phyloP scores from a whole-genome alignment of 2,113 vertebrate species.

The Solea senegalensis region DNA sequence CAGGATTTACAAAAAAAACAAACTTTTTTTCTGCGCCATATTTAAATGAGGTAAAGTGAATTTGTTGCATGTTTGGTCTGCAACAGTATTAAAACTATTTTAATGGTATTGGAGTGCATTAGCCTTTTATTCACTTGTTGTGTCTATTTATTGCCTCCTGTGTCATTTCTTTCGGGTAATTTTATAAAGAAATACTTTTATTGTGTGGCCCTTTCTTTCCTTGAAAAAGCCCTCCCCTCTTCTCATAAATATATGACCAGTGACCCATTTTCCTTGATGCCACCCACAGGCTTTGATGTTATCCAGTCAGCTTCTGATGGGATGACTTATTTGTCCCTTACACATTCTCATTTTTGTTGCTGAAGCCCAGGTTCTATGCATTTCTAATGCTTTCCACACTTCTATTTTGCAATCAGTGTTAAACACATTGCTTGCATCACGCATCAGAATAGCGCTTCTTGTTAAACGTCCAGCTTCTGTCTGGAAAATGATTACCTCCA shows the following conservation, averaged over 20 bases:
- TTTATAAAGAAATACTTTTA: conserved; percentile 79
- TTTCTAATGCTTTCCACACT: conserved; percentile 4
- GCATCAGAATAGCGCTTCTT: conserved; percentile 4
- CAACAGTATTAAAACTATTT: conserved; percentile 99
- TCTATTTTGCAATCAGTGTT: conserved; percentile 9
- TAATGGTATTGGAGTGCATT: conserved; percentile 99
- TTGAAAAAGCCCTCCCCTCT: conserved; percentile 28
- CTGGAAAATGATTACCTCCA: conserved; percentile 6
- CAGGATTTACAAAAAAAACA: conserved; percentile 62
- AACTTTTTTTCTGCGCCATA: conserved; percentile 67
- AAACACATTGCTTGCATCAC: conserved; percentile 15
- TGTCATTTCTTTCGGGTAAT: conserved; percentile 99
- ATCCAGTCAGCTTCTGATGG: conserved; percentile 18
- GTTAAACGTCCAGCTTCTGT: conserved; percentile 16
- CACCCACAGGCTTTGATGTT: conserved; percentile 34
- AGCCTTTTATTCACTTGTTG: conserved; percentile 99
- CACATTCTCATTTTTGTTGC: conserved; percentile 15
- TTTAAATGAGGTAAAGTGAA: conserved; percentile 86
- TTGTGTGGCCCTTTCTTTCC: conserved; percentile 65
- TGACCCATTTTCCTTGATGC: conserved; percentile 23
- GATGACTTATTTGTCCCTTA: background rate
- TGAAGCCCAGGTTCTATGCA: background rate
- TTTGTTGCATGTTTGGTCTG: conserved; percentile 99
- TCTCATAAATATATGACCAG: conserved; percentile 28
- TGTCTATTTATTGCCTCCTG: conserved; percentile 99